Conservation (phyloP, 2,888 invertebrate genomes). For the Drosophila paucipuncta region DNA sequence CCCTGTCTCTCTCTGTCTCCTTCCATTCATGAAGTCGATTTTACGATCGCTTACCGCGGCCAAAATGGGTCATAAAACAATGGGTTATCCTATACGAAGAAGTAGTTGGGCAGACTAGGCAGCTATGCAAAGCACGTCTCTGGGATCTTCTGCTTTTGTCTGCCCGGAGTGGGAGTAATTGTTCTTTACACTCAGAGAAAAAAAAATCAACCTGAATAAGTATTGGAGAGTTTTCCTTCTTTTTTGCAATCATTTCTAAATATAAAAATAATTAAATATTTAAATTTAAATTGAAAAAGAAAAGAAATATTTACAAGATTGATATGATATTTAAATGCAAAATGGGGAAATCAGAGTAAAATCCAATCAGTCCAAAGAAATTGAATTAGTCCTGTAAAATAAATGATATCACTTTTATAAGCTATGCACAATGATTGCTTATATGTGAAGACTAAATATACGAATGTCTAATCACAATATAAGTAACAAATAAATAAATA, state of each 20-base stretch:
- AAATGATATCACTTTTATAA: not conserved
- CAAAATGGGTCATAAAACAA: conserved; percentile 80
- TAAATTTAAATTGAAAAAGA: not conserved
- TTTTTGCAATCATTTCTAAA: not conserved
- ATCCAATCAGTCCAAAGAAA: not conserved
- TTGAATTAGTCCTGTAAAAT: not conserved
- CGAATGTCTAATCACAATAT: not conserved
- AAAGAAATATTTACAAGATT: not conserved
- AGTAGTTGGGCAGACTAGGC: not conserved
- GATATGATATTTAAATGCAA: not conserved
- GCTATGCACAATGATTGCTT: not conserved
- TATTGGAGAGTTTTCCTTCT: not conserved
- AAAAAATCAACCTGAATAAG: not conserved
- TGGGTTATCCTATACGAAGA: conserved; percentile 72
- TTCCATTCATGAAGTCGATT: conserved; percentile 51
- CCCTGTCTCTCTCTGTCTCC: not conserved
- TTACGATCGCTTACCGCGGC: conserved; percentile 78
- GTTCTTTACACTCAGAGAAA: conserved; percentile 7
- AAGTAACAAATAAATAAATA: not conserved
- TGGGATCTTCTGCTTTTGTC: conserved; percentile 22
- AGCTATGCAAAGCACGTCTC: conserved; percentile 11
- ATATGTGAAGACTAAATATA: not conserved
- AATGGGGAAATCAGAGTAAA: not conserved
- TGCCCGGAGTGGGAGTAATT: conserved; percentile 1
- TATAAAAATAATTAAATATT: not conserved